phyloP scores from a whole-genome alignment of 2,888 invertebrate genomes.

The Leucophenga montana region DNA sequence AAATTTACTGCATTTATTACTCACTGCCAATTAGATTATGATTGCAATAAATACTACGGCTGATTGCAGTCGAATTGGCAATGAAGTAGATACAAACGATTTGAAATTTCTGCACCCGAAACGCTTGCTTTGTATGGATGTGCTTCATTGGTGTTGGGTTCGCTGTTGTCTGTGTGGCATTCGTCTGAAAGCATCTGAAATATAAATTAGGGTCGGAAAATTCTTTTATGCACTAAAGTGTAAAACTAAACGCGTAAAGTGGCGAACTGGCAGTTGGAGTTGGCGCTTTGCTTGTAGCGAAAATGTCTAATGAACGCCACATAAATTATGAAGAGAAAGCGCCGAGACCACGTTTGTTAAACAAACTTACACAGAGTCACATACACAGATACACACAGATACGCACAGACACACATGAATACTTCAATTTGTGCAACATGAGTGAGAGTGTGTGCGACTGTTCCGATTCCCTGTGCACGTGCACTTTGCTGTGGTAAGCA shows the following conservation, averaged over 20 bases:
- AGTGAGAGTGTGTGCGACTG: background rate
- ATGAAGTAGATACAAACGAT: background rate
- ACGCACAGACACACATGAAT: background rate
- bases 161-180: background rate
- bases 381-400: conserved; percentile 11
- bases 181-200: conserved; percentile 6
- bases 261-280: conserved; percentile 3
- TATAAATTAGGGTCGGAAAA: conserved; percentile 22
- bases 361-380: conserved; percentile 25
- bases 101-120: background rate
- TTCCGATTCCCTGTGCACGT: background rate
- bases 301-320: conserved; percentile 58
- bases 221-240: conserved; percentile 23
- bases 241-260: conserved; percentile 28
- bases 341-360: conserved; percentile 37
- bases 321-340: conserved; percentile 55
- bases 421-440: background rate
- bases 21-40: conserved; percentile 2
- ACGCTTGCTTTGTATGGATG: background rate
- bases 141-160: background rate
- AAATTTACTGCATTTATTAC: background rate
- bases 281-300: background rate
- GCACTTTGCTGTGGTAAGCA: background rate
- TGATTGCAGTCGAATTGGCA: no score
- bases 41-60: no score